Evolutionary conservation across 1,140 invertebrate genomes (phyloP), one percentile per base, ranked within the genome.

Genomic region (Hypsibius dujardini): DNA sequence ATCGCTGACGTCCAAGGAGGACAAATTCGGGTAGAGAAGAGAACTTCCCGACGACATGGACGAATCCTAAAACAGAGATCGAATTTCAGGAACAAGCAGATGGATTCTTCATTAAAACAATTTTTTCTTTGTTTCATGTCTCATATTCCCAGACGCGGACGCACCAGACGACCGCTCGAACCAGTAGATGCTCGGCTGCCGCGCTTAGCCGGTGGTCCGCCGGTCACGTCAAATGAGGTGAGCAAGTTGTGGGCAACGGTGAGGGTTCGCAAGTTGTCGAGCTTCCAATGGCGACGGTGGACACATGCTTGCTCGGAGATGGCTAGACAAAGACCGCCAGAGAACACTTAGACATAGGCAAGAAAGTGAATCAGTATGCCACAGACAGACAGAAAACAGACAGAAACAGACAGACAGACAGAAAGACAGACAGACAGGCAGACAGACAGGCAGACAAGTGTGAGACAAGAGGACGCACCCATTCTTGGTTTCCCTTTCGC

Each of bases 1-100:
- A 76, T 89, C 88, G 75, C 90, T 92, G 2, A 98, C 85, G 79
- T 98, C 95, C 73, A 98, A 79, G 87, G 93, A 93, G 1, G 90
- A 94, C 56, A 98, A 83, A 77, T 89, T 90, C 0, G 95, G 94
- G 81, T 95, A 96, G 73, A 97, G 82, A 42, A 95, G 83, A 70
- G 86, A 74, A n/a, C 70, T 72, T 14, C 73, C 72, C 2, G 62
- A 59, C 40, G 83, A 1, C 70, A 70, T 47, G 74, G 77, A 72
- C 1, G 47, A 12, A 15, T 42, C 47, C 73, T 74, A 40, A 46
- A 74, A 73, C 1, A 46, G 47, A 70, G 60, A 46, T 67, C 7
- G 62, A 72, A 72, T 2, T 56, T 46, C 47, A 47, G n/a, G 1
- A 45, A 72, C 46, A 12, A 1, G 14, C n/a, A 69, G 69, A 72